These are phyloP conservation scores for Strix uralensis DNA, from an alignment of 2,113 vertebrate genomes.

Conservation along the genomic window DNA sequence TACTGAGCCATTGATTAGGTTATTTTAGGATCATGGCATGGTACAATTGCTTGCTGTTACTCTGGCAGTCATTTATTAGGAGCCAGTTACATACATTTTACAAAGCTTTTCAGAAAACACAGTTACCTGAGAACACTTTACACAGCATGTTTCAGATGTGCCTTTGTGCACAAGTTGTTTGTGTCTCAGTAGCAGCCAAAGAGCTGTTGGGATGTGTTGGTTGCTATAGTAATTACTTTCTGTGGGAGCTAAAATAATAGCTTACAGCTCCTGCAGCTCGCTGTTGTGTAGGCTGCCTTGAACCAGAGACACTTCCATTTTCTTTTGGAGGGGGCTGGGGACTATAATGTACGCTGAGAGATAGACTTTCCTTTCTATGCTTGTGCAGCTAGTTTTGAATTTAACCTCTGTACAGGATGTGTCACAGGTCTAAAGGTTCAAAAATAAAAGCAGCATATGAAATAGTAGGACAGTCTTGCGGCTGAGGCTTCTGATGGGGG, in stretches of 20 bases:
- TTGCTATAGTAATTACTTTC: conserved; percentile 72
- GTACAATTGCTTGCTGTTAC: not conserved
- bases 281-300: conserved; percentile 44
- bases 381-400: not conserved
- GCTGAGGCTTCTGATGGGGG: not conserved
- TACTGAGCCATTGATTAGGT: conserved; percentile 14
- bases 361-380: not conserved
- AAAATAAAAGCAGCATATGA: not conserved
- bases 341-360: not conserved
- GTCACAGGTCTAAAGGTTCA: not conserved
- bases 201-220: conserved; percentile 13
- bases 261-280: conserved; percentile 36
- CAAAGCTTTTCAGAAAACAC: not conserved
- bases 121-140: not conserved
- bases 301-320: conserved; percentile 20
- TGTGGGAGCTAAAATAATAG: conserved; percentile 56
- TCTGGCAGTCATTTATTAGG: not conserved
- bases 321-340: not conserved
- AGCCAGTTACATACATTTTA: not conserved
- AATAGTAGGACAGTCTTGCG: not conserved
- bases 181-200: conserved; percentile 17
- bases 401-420: not conserved
- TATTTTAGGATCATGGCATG: not conserved
- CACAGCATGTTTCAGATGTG: not conserved
- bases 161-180: conserved; percentile 39